Evolutionary conservation across 2,888 invertebrate species (phyloP), one percentile per base, ranked within the genome.

Genomic region (Caradrina clavipalpis): DNA sequence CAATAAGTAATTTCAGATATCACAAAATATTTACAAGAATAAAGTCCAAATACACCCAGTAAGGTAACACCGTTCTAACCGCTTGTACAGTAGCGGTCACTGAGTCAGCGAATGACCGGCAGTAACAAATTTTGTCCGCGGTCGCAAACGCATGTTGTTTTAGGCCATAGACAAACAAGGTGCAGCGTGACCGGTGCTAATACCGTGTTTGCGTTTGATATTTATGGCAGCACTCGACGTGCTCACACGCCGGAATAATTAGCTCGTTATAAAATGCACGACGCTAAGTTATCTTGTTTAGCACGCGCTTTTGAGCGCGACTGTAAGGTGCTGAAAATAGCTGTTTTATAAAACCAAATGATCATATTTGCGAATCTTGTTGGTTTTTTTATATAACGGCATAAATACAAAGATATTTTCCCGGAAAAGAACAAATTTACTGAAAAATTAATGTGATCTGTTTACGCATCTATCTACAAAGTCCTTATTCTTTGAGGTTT

Each of bases 101-200:
- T 94, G 94, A 95, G 91, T 96, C 95, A 95, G 95, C 95, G 87
- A 87, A 89, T 93, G 92, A 92, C 93, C 92, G 90, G 85, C 89
- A 90, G 93, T 89, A 91, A 94, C 95, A 94, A 94, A 94, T 94
- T 94, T 90, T 90, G 91, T 89, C 88, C 88, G 90, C 86, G 90
- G 91, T 91, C 92, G 93, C 95, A 95, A 93, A 94, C 94, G 92
- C 92, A 88, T 96, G 96, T 96, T 96, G 95, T 95, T 96, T 96
- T 95, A 96, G 95, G 95, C 91, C 92, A 87, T 91, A 88, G 81
- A 87, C 93, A 96, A 95, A 96, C 95, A 95, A 78, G 87, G 87
- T 90, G 93, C 94, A 94, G 91, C 93, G 91, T 94, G 95, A 94
- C 95, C 94, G 92, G 91, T 93, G 94, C 94, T 94, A 94, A 95